phyloP scores from a whole-genome alignment of 2,113 vertebrate species.

The Dromas ardeola region DNA sequence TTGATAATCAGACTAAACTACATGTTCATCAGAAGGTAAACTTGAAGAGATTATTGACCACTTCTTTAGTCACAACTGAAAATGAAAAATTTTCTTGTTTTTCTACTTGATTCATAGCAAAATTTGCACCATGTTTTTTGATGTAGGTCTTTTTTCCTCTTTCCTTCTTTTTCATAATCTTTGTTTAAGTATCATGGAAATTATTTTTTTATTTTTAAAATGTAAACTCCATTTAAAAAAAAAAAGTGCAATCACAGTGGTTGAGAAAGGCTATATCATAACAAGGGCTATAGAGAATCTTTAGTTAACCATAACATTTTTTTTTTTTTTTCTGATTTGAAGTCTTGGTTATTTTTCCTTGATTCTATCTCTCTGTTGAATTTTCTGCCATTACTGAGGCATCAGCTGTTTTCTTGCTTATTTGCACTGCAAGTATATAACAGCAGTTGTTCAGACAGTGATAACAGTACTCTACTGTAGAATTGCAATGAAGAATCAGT shows the following conservation, averaged over 20 bases:
- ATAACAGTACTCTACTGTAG: neutral
- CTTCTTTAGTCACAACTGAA: neutral
- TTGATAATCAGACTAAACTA: neutral
- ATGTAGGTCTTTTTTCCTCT: accelerated
- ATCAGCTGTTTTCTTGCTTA: neutral
- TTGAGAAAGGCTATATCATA: neutral
- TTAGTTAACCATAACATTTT: neutral
- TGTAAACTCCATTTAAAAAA: neutral
- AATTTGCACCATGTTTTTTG: neutral
- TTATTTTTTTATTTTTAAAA: neutral
- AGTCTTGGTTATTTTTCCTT: neutral
- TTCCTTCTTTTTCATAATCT: neutral
- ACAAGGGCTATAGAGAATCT: neutral
- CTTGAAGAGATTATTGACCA: neutral
- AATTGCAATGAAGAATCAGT: neutral
- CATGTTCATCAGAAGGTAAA: neutral
- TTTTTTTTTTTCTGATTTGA: neutral
- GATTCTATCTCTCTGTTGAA: neutral
- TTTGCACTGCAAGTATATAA: neutral
- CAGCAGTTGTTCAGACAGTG: neutral
- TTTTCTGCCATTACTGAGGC: neutral
- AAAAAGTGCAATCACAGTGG: neutral
- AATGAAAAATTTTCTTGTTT: neutral
- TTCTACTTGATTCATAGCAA: neutral
- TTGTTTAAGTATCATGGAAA: neutral